These are phyloP conservation scores for Rhopalosiphum nymphaeae DNA, from an alignment of 2,888 invertebrate genomes.

Conservation along the genomic window DNA sequence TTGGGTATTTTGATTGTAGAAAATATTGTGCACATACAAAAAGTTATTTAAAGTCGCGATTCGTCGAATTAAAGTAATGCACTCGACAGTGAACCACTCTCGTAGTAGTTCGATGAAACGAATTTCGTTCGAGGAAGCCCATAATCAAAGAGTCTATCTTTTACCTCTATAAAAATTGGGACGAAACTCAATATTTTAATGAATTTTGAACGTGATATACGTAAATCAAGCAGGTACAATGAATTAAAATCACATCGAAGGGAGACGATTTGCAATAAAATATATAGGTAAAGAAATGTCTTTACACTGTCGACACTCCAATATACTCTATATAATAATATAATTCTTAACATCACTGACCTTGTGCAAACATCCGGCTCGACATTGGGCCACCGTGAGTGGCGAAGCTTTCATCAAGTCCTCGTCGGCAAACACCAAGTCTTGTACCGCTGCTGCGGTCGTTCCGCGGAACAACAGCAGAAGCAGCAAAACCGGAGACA, in stretches of 20 bases:
- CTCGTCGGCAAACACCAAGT: slow-evolving; percentile 70
- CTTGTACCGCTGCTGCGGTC: slow-evolving; percentile 25
- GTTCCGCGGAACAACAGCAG: background rate
- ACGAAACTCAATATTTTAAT: background rate
- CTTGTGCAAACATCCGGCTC: slow-evolving; percentile 81
- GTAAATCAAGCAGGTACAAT: background rate
- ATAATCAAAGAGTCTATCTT: background rate
- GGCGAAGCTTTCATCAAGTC: slow-evolving; percentile 75
- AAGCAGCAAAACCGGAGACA: background rate
- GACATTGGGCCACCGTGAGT: slow-evolving; percentile 79
- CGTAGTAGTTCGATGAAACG: background rate
- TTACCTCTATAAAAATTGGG: background rate
- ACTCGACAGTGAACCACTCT: background rate
- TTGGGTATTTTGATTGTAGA: too few relatives aligned
- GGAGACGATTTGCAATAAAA: background rate
- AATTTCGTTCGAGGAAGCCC: background rate
- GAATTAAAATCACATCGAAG: background rate
- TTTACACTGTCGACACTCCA: background rate
- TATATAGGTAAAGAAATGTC: background rate
- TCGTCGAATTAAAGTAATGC: background rate
- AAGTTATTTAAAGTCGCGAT: background rate
- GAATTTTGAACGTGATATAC: background rate
- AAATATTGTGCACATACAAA: background rate
- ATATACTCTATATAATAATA: background rate
- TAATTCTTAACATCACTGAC: slow-evolving; percentile 71